phyloP scores from a whole-genome alignment of 2,797 vertebrate genomes.

The Cheracebus regulus region DNA sequence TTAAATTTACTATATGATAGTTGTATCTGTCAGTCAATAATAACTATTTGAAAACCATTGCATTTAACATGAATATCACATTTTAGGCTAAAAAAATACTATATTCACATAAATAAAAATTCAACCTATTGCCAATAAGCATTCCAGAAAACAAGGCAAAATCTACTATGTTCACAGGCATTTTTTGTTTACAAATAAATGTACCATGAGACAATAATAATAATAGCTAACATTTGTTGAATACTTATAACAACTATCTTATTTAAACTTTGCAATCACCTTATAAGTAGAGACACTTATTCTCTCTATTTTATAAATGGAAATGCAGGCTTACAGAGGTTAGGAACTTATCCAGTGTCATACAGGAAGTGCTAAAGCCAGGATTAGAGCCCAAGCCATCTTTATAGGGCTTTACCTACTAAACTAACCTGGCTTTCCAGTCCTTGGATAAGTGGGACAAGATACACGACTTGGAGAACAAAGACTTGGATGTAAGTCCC shows the following conservation, averaged over 20 bases:
- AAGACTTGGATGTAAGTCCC: neutral
- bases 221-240: neutral
- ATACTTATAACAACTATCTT: neutral
- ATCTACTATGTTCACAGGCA: neutral
- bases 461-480: neutral
- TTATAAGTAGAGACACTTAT: neutral
- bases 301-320: neutral
- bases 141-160: neutral
- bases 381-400: neutral
- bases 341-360: neutral
- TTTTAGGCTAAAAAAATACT: neutral
- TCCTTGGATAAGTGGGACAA: neutral
- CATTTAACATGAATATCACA: neutral
- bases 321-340: neutral
- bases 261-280: neutral
- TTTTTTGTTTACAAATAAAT: slow-evolving; percentile 21
- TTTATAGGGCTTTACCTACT: neutral
- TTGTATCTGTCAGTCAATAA: neutral
- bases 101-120: slow-evolving; percentile 28
- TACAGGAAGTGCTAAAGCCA: neutral
- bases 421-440: neutral
- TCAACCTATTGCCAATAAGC: neutral
- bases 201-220: neutral
- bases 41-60: neutral
- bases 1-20: neutral